A percentile compares a stretch with the other conserved stretches of the same genome.
Conservation (phyloP, 2,113 vertebrate genomes). For the Microtus ochrogaster region DNA sequence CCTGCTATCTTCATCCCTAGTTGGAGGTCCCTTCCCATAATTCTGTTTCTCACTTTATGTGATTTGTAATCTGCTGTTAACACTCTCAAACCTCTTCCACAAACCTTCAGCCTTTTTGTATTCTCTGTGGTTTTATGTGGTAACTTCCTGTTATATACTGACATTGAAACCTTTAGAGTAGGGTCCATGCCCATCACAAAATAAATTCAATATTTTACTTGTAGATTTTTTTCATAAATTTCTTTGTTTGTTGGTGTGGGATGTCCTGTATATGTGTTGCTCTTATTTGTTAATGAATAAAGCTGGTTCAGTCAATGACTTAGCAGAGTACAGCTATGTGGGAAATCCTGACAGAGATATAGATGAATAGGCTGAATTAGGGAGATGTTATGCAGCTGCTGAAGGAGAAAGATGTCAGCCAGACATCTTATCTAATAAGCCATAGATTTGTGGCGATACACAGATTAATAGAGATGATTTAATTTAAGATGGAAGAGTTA, state of each 20-base stretch:
- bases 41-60: background rate
- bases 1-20: background rate
- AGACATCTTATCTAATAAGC: no score
- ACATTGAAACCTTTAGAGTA: background rate
- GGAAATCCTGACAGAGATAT: no score
- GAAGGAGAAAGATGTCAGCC: no score
- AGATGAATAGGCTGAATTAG: no score
- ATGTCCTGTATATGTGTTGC: no score
- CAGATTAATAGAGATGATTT: no score
- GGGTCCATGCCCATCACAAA: background rate
- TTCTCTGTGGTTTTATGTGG: background rate
- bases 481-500: no score
- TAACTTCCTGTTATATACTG: background rate
- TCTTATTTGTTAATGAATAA: no score
- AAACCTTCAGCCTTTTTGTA: background rate
- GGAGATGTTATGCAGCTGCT: no score
- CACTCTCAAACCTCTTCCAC: background rate
- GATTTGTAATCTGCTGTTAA: background rate
- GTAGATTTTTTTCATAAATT: background rate
- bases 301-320: no score
- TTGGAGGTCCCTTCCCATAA: background rate
- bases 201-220: background rate
- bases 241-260: background rate
- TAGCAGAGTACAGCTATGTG: no score
- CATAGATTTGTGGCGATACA: no score